A percentile compares a stretch with the other conserved stretches of the same genome.
These are phyloP conservation scores for Drosophila tanythrix DNA, from an alignment of 2,888 invertebrate genomes.

Conservation along the genomic window DNA sequence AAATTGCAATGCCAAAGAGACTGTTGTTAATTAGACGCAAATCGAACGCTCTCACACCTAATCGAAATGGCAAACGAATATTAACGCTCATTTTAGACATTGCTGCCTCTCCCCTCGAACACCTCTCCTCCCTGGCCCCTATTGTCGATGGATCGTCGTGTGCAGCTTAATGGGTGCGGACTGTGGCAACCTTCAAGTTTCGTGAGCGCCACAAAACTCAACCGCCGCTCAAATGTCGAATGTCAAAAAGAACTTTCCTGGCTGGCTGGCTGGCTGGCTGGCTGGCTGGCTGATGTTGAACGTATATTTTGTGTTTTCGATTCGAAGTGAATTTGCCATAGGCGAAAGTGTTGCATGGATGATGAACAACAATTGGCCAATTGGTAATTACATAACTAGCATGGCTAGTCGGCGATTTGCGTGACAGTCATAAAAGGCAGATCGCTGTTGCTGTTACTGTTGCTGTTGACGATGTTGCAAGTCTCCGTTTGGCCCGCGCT, in stretches of 20 bases:
- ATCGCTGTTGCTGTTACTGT: not conserved
- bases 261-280: too few species aligned
- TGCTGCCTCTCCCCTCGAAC: not conserved
- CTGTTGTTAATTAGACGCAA: conserved; percentile 64
- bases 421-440: conserved; percentile 35
- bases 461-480: conserved; percentile 32
- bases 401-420: conserved; percentile 8
- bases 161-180: conserved; percentile 58
- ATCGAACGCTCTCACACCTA: conserved; percentile 62
- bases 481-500: too few species aligned
- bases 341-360: conserved; percentile 15
- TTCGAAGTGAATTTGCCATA: conserved; percentile 1
- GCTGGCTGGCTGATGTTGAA: too few species aligned
- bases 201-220: conserved; percentile 39
- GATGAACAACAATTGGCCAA: conserved; percentile 10
- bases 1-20: conserved; percentile 50
- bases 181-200: conserved; percentile 68
- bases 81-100: conserved; percentile 22
- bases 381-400: conserved; percentile 28
- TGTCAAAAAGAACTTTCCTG: conserved; percentile 69
- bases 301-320: too few species aligned
- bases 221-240: conserved; percentile 65
- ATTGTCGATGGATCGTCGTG: conserved; percentile 56
- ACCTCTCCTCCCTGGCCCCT: conserved; percentile 18
- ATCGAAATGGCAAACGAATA: conserved; percentile 62